phyloP scores from a whole-genome alignment of 2,113 vertebrate genomes.

The Notarius quadriscutis region DNA sequence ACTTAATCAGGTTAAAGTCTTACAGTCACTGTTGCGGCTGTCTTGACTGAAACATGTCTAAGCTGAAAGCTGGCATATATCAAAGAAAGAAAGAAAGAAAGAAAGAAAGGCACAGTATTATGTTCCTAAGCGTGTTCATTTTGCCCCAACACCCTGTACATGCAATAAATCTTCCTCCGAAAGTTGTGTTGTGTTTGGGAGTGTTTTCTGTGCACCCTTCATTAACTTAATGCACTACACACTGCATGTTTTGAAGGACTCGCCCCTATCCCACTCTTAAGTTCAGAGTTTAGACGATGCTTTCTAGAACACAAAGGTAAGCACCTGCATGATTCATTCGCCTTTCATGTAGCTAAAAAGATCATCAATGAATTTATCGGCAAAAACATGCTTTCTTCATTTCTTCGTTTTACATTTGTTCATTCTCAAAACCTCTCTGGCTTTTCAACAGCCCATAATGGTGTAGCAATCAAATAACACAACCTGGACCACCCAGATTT shows the following conservation, averaged over 20 bases:
- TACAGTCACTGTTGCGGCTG: background rate
- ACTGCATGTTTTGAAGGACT: slow-evolving; percentile 53
- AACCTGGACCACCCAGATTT: background rate
- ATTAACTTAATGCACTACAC: slow-evolving; percentile 19
- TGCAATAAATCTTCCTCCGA: background rate
- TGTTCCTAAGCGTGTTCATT: background rate
- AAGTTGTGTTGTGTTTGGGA: background rate
- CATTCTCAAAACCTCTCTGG: slow-evolving; percentile 51
- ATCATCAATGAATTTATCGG: slow-evolving; percentile 54
- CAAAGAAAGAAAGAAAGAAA: too few species aligned
- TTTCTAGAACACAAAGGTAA: slow-evolving; percentile 59
- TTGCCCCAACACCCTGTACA: background rate
- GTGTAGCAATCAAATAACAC: background rate
- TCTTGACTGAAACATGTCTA: background rate
- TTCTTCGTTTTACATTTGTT: slow-evolving; percentile 21
- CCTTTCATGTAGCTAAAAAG: slow-evolving; percentile 52
- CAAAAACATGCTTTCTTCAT: slow-evolving; percentile 42
- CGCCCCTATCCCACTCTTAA: slow-evolving; percentile 71
- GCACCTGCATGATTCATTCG: slow-evolving; percentile 62
- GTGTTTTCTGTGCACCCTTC: background rate
- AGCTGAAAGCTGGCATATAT: background rate
- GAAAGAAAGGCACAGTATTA: background rate
- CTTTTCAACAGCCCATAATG: background rate
- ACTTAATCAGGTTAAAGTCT: background rate
- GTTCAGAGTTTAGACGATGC: slow-evolving; percentile 59